phyloP scores from a whole-genome alignment of 1,140 invertebrate genomes.

The Ceratosolen solmsi region DNA sequence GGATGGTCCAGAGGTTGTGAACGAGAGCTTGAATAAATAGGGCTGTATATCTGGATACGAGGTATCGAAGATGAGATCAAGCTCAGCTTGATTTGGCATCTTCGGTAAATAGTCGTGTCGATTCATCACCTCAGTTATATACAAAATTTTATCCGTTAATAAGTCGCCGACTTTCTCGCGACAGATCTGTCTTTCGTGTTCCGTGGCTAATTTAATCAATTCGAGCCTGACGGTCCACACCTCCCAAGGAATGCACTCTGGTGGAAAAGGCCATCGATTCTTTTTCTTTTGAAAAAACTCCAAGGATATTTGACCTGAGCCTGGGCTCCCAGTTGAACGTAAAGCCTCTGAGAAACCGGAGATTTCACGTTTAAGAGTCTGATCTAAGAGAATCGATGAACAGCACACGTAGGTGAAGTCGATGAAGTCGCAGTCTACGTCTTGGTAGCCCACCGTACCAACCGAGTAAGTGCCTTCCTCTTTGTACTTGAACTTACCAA shows the following conservation, averaged over 20 bases:
- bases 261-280: constrained; percentile 88
- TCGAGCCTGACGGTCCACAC: constrained; percentile 96
- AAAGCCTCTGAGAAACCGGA: constrained; percentile 89
- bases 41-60: constrained; percentile 93
- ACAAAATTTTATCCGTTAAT: constrained; percentile 92
- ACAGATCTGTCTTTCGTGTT: constrained; percentile 90
- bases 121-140: constrained; percentile 96
- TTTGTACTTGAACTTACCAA: constrained; percentile 96
- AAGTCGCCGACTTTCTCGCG: constrained; percentile 93
- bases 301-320: constrained; percentile 89
- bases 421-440: constrained; percentile 97
- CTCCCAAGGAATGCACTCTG: constrained; percentile 96
- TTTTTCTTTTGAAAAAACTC: constrained; percentile 96
- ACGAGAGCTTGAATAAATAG: constrained; percentile 92
- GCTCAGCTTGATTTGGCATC: constrained; percentile 92
- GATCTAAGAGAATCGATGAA: constrained; percentile 85
- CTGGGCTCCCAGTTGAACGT: constrained; percentile 81
- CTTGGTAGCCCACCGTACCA: constrained; percentile 94
- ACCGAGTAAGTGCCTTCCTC: constrained; percentile 95
- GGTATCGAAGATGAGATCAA: constrained; percentile 96
- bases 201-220: constrained; percentile 87
- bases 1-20: constrained; percentile 82
- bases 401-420: constrained; percentile 98
- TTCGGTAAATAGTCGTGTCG: constrained; percentile 95
- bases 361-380: constrained; percentile 86